phyloP scores from a whole-genome alignment of 2,888 invertebrate species.

The Polyploca ridens region DNA sequence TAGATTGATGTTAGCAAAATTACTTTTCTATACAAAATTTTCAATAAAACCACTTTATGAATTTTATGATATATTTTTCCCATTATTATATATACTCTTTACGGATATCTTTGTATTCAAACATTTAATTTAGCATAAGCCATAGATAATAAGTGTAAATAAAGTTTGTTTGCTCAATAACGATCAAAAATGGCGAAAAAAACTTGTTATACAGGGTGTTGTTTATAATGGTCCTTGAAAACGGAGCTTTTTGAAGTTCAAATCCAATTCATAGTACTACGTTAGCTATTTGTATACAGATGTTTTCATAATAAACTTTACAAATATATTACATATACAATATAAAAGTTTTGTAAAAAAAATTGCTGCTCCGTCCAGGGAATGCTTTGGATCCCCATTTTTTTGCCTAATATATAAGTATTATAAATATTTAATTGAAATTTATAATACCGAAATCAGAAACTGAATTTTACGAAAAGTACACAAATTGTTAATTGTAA shows the following conservation, averaged over 20 bases:
- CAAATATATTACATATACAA: slow-evolving; percentile 17
- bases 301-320: slow-evolving; percentile 20
- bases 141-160: slow-evolving; percentile 27
- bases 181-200: slow-evolving; percentile 35
- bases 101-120: background rate
- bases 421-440: background rate
- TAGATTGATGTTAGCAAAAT: too few species aligned
- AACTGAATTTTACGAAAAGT: background rate
- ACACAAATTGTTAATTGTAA: too few species aligned
- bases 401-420: slow-evolving; percentile 20
- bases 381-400: slow-evolving; percentile 18
- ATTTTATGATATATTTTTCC: background rate
- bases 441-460: background rate
- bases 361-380: slow-evolving; percentile 12
- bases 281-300: slow-evolving; percentile 30
- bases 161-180: slow-evolving; percentile 58
- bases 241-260: slow-evolving; percentile 24
- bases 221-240: slow-evolving; percentile 40
- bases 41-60: too few species aligned
- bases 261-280: slow-evolving; percentile 34
- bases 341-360: background rate
- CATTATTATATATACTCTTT: slow-evolving; percentile 1
- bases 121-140: background rate
- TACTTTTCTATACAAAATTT: too few species aligned
- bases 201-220: slow-evolving; percentile 50